These are phyloP conservation scores for Adoxophyes honmai DNA, from an alignment of 1,140 invertebrate species.

Conservation along the genomic window DNA sequence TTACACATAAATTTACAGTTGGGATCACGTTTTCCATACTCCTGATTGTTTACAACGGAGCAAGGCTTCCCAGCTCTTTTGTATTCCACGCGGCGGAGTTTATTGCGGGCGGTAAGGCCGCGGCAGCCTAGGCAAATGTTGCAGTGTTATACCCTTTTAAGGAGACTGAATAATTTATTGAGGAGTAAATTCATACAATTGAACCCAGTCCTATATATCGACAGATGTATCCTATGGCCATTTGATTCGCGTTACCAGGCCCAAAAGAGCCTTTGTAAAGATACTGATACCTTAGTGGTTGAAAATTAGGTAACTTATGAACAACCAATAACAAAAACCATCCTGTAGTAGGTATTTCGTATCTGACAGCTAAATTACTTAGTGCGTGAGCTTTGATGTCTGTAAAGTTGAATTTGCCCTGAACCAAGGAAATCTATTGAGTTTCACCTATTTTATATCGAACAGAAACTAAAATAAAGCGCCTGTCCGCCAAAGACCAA, in stretches of 20 bases:
- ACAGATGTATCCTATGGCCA: constrained; percentile 4
- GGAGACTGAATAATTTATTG: constrained; percentile 12
- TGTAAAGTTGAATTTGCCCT: no score
- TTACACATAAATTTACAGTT: constrained; percentile 66
- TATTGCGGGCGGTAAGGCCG: constrained; percentile 26
- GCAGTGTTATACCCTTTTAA: constrained; percentile 4
- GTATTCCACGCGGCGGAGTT: constrained; percentile 43
- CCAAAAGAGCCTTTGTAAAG: no score
- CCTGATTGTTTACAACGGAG: constrained; percentile 41
- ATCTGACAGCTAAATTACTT: no score
- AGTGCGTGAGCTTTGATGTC: no score
- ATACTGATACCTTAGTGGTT: no score
- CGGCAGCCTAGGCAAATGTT: constrained; percentile 23
- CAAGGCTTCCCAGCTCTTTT: constrained; percentile 39
- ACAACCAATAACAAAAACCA: no score
- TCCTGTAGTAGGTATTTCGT: no score
- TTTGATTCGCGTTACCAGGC: background rate
- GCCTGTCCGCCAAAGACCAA: no score
- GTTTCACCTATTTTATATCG: no score
- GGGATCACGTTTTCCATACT: constrained; percentile 51
- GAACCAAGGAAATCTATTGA: no score
- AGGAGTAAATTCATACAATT: constrained; percentile 13
- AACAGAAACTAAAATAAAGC: no score
- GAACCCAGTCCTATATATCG: constrained; percentile 4
- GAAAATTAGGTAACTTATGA: no score